Base-by-base conservation (phyloP, 2,113 vertebrate species). In the Crocuta crocuta region DNA sequence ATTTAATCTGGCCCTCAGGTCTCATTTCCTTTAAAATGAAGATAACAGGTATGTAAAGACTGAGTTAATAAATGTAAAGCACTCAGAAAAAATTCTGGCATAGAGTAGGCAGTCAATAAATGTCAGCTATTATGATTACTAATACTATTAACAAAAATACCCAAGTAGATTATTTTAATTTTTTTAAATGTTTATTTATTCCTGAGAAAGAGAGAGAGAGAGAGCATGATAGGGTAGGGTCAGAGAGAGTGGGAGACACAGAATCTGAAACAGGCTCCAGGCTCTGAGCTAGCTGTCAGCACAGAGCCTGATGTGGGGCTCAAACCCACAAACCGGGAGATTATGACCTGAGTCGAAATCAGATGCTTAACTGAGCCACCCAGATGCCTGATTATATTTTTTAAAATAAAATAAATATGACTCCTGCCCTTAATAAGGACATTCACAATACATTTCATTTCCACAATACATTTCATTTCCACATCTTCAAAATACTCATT, bases 21-120 rank as follows among this genome's bases (percentile, higher is more conserved):
- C 58, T 84, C 87, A 90, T 55, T 90, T 90, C 87, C 79, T 95
- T 94, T 70, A 80, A 90, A 91, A 90, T 81, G 85, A 35, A 96
- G 55, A 50, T 68, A 66, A 87, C 23, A 48, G 19, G 5, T 86
- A 94, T 26, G 35, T 48, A 65, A 96, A 43, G 58, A 76, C 12
- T 89, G 65, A 80, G 63, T 65, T 84, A 96, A 86, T 55, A 90
- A 85, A 78, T 16, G 11, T 79, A 79, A 93, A 81, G 33, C 45
- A 91, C 74, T 81, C 65, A 96, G 71, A 70, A 89, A 39, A 93
- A 28, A 87, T 96, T 87, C 87, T 91, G 86, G 73, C 31, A 88
- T 48, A 74, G 1, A 76, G 35, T 2, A 50, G 33, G 74, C 24
- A 92, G 10, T 74, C 48, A 82, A 87, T 58, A 94, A 81, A 82